Evolutionary conservation across 2,797 vertebrate genomes (phyloP).

Genomic region (Caiman crocodilus): DNA sequence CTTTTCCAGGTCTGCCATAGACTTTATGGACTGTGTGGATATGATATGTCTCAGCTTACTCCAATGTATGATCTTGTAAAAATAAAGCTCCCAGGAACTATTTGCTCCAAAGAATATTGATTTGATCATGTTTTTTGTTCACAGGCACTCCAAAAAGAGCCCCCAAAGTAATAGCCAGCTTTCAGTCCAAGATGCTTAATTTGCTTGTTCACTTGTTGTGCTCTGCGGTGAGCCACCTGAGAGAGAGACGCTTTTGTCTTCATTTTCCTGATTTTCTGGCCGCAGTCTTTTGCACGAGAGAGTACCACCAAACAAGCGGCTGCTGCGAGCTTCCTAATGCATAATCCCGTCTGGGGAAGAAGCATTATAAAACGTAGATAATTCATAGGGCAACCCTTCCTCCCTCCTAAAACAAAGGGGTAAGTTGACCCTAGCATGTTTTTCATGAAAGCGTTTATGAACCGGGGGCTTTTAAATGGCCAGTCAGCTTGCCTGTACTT

Average conservation of each 20-base stretch:
- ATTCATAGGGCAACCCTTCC: background rate
- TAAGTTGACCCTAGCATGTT: background rate
- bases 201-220: conserved; percentile 66
- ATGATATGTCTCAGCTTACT: conserved; percentile 48
- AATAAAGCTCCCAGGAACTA: conserved; percentile 17
- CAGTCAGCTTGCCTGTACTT: conserved; percentile 15
- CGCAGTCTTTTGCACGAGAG: conserved; percentile 71
- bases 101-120: conserved; percentile 63
- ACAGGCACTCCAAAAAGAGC: conserved; percentile 68
- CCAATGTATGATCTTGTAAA: conserved; percentile 45
- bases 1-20: conserved; percentile 55
- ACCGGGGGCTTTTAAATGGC: background rate
- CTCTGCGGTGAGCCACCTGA: conserved; percentile 20
- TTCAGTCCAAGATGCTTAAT: conserved; percentile 50
- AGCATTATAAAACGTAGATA: background rate
- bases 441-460: background rate
- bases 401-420: conserved; percentile 48
- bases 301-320: conserved; percentile 43
- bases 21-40: conserved; percentile 43
- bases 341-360: conserved; percentile 65
- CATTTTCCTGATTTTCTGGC: conserved; percentile 60
- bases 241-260: conserved; percentile 73
- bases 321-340: conserved; percentile 58
- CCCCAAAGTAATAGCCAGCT: conserved; percentile 49
- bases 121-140: conserved; percentile 56